phyloP scores from a whole-genome alignment of 2,888 invertebrate species.

The Ephialtes manifestator region DNA sequence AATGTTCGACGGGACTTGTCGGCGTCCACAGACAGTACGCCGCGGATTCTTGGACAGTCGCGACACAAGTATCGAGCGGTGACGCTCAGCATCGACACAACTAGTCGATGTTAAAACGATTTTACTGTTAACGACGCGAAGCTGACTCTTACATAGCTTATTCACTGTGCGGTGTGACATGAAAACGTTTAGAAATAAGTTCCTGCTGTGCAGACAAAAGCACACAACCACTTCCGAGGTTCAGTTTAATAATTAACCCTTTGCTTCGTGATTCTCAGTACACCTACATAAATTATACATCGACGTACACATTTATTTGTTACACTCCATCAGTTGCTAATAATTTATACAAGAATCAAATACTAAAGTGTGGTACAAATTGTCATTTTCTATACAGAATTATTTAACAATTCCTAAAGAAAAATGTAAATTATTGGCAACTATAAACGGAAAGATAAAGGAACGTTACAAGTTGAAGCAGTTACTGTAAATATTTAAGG shows the following conservation, averaged over 20 bases:
- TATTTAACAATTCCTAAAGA: neutral
- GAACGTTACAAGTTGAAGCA: no score
- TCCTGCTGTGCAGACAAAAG: constrained; percentile 75
- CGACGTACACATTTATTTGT: neutral
- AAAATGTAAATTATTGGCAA: neutral
- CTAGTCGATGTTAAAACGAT: constrained; percentile 16
- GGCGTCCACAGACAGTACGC: constrained; percentile 60
- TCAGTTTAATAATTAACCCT: constrained; percentile 21
- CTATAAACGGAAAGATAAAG: no score
- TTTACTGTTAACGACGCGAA: constrained; percentile 8
- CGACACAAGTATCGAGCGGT: constrained; percentile 62
- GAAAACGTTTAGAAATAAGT: constrained; percentile 77
- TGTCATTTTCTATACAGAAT: neutral
- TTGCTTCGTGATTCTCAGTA: neutral
- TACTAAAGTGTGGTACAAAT: neutral
- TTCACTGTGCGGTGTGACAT: constrained; percentile 59
- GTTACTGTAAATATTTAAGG: no score
- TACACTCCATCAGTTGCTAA: neutral
- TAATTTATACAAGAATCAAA: neutral
- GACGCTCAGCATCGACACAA: constrained; percentile 23
- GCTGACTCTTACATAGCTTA: neutral
- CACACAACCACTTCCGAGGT: constrained; percentile 58
- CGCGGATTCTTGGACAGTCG: constrained; percentile 71
- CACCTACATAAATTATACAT: neutral
- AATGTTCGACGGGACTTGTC: constrained; percentile 39